These are phyloP conservation scores for Phoxinus phoxinus DNA, from an alignment of 2,113 vertebrate species.

Conservation along the genomic window DNA sequence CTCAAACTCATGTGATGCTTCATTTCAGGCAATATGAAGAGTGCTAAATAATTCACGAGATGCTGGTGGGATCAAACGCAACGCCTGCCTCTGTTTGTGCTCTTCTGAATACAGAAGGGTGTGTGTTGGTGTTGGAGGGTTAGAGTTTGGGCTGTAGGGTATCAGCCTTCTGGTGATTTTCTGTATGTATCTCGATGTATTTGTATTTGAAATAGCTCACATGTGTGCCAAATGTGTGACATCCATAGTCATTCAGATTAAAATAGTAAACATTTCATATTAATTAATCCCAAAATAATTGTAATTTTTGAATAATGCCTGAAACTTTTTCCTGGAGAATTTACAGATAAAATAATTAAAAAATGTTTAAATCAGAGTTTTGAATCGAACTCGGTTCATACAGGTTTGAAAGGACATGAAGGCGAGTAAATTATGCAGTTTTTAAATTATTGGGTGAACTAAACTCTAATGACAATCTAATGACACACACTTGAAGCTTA, in stretches of 20 bases:
- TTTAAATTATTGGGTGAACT: background rate
- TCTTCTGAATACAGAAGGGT: conserved; percentile 32
- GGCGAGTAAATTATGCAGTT: background rate
- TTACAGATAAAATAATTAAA: too few relatives aligned
- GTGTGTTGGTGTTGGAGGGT: background rate
- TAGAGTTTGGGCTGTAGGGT: background rate
- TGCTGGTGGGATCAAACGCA: conserved; percentile 73
- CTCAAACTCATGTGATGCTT: conserved; percentile 70
- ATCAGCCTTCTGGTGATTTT: background rate
- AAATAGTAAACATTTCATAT: too few relatives aligned
- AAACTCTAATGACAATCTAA: background rate
- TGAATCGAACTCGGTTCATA: background rate
- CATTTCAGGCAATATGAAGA: conserved; percentile 74
- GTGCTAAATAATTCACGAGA: conserved; percentile 78
- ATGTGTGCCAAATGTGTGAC: too few relatives aligned
- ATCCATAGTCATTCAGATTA: background rate
- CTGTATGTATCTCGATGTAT: background rate
- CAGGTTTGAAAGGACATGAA: background rate
- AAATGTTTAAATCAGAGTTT: background rate
- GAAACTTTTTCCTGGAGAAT: too few relatives aligned
- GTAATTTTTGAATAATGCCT: background rate
- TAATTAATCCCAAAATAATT: background rate
- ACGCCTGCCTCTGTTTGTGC: conserved; percentile 68
- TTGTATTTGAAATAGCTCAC: background rate
- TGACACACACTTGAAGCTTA: background rate